These are phyloP conservation scores for Pongo pygmaeus DNA, from an alignment of 2,113 vertebrate genomes.

Conservation along the genomic window DNA sequence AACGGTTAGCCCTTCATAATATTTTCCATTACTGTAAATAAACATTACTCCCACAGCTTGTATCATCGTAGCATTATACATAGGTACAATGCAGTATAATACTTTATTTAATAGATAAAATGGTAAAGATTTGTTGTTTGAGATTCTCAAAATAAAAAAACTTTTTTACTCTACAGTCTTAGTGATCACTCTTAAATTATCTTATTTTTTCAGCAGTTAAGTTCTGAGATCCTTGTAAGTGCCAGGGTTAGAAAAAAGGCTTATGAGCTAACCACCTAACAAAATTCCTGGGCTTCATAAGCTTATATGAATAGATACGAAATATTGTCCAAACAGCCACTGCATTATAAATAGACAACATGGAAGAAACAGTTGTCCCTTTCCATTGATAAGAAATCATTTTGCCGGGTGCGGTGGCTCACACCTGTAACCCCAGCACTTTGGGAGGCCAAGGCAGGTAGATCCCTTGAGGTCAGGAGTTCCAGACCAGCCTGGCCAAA, in stretches of 20 bases:
- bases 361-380: neutral
- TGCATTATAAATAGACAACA: neutral
- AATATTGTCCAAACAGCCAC: neutral
- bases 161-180: neutral
- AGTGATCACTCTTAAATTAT: conserved; percentile 14
- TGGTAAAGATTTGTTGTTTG: neutral
- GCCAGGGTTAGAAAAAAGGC: neutral
- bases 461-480: no score
- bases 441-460: no score
- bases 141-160: neutral
- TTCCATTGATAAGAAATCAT: neutral
- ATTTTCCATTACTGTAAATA: conserved; percentile 35
- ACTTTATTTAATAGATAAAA: conserved; percentile 27
- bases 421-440: no score
- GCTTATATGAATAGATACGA: neutral
- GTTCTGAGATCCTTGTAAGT: neutral
- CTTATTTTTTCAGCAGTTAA: neutral
- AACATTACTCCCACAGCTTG: conserved; percentile 34
- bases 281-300: conserved; percentile 14
- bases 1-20: conserved; percentile 29
- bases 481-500: no score
- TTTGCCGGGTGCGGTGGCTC: neutral
- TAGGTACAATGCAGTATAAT: neutral
- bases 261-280: neutral
- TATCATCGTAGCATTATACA: conserved; percentile 4